phyloP scores from a whole-genome alignment of 2,797 vertebrate genomes.

The Sebastiscus tertius region DNA sequence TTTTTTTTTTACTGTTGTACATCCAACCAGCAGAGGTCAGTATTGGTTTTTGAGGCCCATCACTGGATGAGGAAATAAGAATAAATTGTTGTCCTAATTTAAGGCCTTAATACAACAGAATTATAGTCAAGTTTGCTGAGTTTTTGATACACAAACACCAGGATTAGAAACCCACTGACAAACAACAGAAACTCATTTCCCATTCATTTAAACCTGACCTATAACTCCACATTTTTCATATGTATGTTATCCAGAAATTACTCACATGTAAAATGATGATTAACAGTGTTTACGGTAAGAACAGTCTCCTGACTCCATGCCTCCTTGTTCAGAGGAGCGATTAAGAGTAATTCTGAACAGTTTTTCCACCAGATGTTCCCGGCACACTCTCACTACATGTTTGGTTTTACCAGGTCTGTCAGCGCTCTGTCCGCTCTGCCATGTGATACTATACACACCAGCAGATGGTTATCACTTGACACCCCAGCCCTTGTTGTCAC shows the following conservation, averaged over 20 bases:
- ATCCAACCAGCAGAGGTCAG: slow-evolving; percentile 59
- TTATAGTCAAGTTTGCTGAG: background rate
- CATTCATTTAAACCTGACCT: background rate
- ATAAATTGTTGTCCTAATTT: background rate
- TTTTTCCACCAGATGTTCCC: slow-evolving; percentile 33
- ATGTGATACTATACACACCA: slow-evolving; percentile 38
- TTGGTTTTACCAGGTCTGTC: slow-evolving; percentile 23
- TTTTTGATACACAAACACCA: background rate
- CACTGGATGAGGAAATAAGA: background rate
- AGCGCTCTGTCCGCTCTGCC: slow-evolving; percentile 12
- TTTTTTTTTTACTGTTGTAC: background rate
- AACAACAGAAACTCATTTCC: background rate
- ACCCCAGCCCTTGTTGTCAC: slow-evolving; percentile 42
- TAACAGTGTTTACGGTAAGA: background rate
- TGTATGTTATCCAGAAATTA: background rate
- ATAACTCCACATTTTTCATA: background rate
- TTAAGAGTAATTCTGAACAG: background rate
- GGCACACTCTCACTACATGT: slow-evolving; percentile 9
- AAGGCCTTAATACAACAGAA: background rate
- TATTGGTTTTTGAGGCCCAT: background rate
- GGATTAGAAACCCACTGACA: background rate
- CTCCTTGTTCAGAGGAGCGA: background rate
- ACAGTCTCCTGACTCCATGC: background rate
- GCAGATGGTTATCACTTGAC: slow-evolving; percentile 57
- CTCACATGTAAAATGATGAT: background rate